phyloP scores from a whole-genome alignment of 23 tunicate species.

The Botrylloides violaceus region DNA sequence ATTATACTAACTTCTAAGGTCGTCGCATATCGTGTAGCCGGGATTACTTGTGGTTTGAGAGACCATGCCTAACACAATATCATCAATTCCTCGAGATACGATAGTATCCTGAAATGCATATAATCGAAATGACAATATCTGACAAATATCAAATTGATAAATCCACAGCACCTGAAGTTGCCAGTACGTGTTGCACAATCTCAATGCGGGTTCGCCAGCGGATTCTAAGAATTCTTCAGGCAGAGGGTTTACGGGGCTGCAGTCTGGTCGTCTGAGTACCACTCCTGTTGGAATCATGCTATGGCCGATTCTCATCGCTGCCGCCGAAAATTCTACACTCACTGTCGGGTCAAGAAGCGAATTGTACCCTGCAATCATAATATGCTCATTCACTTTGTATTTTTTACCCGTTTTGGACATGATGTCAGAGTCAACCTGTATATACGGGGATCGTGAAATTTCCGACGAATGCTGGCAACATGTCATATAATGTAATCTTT shows the following conservation, averaged over 20 bases:
- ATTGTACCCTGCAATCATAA: constrained; percentile 53
- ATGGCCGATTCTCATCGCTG: constrained; percentile 94
- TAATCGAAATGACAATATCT: not conserved
- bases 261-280: constrained; percentile 28
- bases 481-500: constrained; percentile 60
- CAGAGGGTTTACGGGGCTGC: constrained; percentile 44
- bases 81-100: constrained; percentile 42
- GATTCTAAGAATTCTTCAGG: constrained; percentile 45
- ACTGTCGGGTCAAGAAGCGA: constrained; percentile 53
- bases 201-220: constrained; percentile 84
- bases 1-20: constrained; percentile 44
- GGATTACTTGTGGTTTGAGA: constrained; percentile 54
- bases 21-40: constrained; percentile 57
- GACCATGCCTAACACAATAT: constrained; percentile 54
- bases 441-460: constrained; percentile 34
- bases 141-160: not conserved
- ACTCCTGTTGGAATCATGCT: constrained; percentile 77
- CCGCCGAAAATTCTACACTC: constrained; percentile 62
- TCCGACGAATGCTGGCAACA: constrained; percentile 46
- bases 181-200: constrained; percentile 87
- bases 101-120: constrained; percentile 39
- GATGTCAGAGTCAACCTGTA: constrained; percentile 31
- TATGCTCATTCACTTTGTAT: not conserved
- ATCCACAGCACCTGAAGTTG: constrained; percentile 51
- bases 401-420: too few species aligned